Evolutionary conservation across 2,113 vertebrate species (phyloP), one percentile per base, ranked within the genome.

Genomic region (Rhinolophus ferrumequinum): DNA sequence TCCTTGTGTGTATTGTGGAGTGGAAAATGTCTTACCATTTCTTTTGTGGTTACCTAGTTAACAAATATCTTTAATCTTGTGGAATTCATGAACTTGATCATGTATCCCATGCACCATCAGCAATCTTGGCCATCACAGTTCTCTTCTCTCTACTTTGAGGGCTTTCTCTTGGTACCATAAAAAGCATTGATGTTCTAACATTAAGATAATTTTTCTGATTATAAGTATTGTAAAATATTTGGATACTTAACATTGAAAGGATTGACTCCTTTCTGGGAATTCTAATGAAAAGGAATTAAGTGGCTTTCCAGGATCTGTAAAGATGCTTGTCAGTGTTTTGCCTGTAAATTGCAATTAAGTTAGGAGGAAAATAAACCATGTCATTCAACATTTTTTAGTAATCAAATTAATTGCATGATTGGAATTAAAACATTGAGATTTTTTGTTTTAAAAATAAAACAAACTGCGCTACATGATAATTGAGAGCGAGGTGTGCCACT

Each of bases 381-480:
- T 2, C 24, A 73, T 52, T 86, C 9, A 93, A 8, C 1, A 5
- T 56, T 79, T 94, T 95, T 94, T 47, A 67, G 3, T 10, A 92
- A 72, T 75, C 93, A 83, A 76, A 50, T 82, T 86, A 86, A 91
- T 69, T 93, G 11, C 19, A 67, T 26, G 9, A 90, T 96, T 72
- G 10, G 38, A 30, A 93, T 89, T 54, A 70, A 80, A 95, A 16
- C 84, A 70, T 47, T 67, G 50, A 62, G 44, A 47, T 44, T 67
- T 87, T 95, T 72, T 81, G 0, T 96, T 86, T 79, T 88, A 87
- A 93, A 73, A 92, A n/a, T 89, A 96, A 70, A 64, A 58, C 93
- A 33, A 90, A 33, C 50, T 54, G 60, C 56, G 70, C 56, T 66
- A 1, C 60, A 19, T 96, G 52, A 84, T 73, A 73, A 80, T 41